Evolutionary conservation across 2,113 vertebrate species (phyloP), one percentile per base, ranked within the genome.

Genomic region (Piprites chloris): DNA sequence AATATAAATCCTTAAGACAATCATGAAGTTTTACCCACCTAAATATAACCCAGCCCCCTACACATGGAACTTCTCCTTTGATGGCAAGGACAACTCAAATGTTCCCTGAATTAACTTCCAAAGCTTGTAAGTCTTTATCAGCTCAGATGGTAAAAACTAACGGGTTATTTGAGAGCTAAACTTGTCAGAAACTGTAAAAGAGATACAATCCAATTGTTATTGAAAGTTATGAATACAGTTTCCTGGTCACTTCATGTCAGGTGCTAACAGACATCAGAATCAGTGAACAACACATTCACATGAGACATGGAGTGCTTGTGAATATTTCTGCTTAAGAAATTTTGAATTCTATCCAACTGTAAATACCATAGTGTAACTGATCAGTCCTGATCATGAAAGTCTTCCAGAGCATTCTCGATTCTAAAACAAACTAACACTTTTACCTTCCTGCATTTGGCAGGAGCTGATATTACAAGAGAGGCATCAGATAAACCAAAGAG

Each of bases 41-140:
- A 55, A 49, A 37, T 30, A 41, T 32, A 66, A 62, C 22, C 16
- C 80, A 80, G 19, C 14, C n/a, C 41, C 13, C 14, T 15, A 7
- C 0, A 5, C 4, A 11, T 1, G 8, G 59, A 85, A 56, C 32
- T 33, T 65, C 11, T 44, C 12, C 39, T n/a, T 83, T 0, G 0
- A 20, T 22, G 17, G 3, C 7, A 87, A 82, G 16, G 6, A 42
- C 15, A 81, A 71, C 63, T 39, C 62, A 44, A 35, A 72, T 0
- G 7, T 42, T 56, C 41, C 68, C 53, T 68, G 9, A 82, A 75
- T 47, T 44, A 71, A 81, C 39, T 52, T 85, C 37, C 63, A 58
- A 73, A 92, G n/a, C 12, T 74, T 22, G 9, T 0, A 27, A 52
- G 44, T 46, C 32, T 66, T 49, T 35, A 63, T 52, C 85, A 78